Percentiles rank a stretch among this genome's conserved stretches.
phyloP scores from a whole-genome alignment of 2,113 vertebrate genomes.

The Oryzias curvinotus region DNA sequence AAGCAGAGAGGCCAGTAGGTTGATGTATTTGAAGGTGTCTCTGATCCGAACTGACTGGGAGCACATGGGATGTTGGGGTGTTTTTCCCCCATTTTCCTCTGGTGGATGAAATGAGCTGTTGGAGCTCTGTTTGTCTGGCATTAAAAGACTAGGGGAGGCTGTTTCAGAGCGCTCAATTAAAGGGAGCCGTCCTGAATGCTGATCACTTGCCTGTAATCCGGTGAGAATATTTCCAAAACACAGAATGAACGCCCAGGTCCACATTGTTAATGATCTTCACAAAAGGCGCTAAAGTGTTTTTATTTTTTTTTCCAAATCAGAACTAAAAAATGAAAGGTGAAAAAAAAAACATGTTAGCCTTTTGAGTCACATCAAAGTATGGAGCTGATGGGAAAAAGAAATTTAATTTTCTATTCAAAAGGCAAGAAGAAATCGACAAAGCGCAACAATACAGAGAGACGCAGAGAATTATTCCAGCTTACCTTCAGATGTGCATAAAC shows the following conservation, averaged over 20 bases:
- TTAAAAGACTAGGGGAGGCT: slow-evolving; percentile 32
- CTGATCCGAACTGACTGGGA: slow-evolving; percentile 74
- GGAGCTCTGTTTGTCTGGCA: slow-evolving; percentile 33
- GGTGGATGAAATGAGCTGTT: slow-evolving; percentile 53
- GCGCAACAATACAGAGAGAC: slow-evolving; percentile 14
- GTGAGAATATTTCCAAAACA: slow-evolving; percentile 55
- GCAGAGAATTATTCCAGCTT: slow-evolving; percentile 41
- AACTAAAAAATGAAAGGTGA: slow-evolving; percentile 25
- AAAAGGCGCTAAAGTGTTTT: slow-evolving; percentile 26
- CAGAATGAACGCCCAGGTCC: slow-evolving; percentile 49
- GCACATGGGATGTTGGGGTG: slow-evolving; percentile 75
- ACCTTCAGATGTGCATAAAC: slow-evolving; percentile 49
- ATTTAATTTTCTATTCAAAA: slow-evolving; percentile 35
- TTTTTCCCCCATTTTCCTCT: slow-evolving; percentile 38
- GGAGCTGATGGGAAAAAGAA: slow-evolving; percentile 21
- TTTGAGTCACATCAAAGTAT: slow-evolving; percentile 30
- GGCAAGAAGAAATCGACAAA: slow-evolving; percentile 19
- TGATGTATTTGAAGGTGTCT: slow-evolving; percentile 88
- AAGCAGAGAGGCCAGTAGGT: slow-evolving; percentile 82
- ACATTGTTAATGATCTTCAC: slow-evolving; percentile 59
- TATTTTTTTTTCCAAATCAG: slow-evolving; percentile 6
- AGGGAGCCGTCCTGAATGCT: slow-evolving; percentile 38
- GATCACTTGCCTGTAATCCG: slow-evolving; percentile 38
- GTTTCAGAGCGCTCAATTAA: slow-evolving; percentile 36
- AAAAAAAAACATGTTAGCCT: slow-evolving; percentile 40